Conservation (phyloP, 2,797 vertebrate species). For the Calcarius lapponicus region DNA sequence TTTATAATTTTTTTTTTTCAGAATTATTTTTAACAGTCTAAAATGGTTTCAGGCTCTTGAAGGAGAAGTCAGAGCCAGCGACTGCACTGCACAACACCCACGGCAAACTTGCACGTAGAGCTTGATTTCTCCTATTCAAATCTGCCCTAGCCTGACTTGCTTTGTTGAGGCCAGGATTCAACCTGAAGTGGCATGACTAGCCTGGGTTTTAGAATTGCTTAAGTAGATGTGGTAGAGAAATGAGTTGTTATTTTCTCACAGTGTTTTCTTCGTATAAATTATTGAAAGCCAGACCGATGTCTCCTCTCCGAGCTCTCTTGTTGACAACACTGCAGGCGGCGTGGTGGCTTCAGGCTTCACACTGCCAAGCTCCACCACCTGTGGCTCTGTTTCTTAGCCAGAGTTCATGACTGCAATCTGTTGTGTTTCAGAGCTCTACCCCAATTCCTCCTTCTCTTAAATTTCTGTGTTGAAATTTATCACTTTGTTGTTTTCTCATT, state of each 20-base stretch:
- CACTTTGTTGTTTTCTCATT: background rate
- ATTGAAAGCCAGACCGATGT: background rate
- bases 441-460: background rate
- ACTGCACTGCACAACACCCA: background rate
- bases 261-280: background rate
- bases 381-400: constrained; percentile 58
- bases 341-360: background rate
- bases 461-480: background rate
- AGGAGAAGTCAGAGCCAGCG: background rate
- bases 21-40: background rate
- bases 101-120: background rate
- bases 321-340: background rate
- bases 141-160: background rate
- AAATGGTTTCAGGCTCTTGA: background rate
- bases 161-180: background rate
- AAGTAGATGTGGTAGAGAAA: background rate
- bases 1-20: background rate
- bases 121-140: background rate
- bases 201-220: background rate
- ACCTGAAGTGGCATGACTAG: background rate
- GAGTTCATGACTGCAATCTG: constrained; percentile 49
- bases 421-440: constrained; percentile 24
- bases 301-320: background rate
- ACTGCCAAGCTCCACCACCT: constrained; percentile 43
- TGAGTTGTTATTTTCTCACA: background rate